Evolutionary conservation across 2,888 invertebrate species (phyloP), one percentile per base, ranked within the genome.

Genomic region (Morpho deidamia): DNA sequence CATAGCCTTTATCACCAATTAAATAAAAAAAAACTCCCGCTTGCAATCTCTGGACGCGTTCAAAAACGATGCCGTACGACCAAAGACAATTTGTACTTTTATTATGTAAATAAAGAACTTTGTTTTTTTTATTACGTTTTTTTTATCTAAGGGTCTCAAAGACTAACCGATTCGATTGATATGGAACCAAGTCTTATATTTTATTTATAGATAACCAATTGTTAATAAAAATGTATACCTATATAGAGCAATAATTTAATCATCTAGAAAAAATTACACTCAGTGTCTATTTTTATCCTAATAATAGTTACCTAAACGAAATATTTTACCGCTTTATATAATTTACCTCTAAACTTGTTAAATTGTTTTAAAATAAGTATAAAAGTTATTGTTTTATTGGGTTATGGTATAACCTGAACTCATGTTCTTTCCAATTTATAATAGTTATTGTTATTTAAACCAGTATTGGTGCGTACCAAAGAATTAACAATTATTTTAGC

Each of bases 241-340:
- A 71, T 60, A 76, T 83, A 80, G 74, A 84, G 83, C 83, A 83
- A 86, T 85, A 85, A 83, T 77, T 78, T 70, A 76, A 76, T 72
- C 68, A 71, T 76, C 74, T 81, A 78, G 76, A 64, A 64, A 51
- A 65, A 65, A 65, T 65, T 71, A 73, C 58, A 58, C 67, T 83
- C 72, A 74, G 76, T 84, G 81, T 83, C 78, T 84, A 83, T 83
- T 82, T 84, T 81, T 81, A 74, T 70, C 72, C 65, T 68, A 43
- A 67, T 66, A 67, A 69, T 77, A 77, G 76, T 74, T 67, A 23
- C 23, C 23, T 23, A 76, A 78, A 75, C 73, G 71, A 66, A 76
- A 75, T 71, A 69, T 76, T 77, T 72, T 69, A 76, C 70, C 66
- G 76, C 73, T 75, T 77, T 65, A 68, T 71, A 70, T 71, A 66